Base-by-base conservation (phyloP, 2,113 vertebrate species). In the Pyxicephalus adspersus region DNA sequence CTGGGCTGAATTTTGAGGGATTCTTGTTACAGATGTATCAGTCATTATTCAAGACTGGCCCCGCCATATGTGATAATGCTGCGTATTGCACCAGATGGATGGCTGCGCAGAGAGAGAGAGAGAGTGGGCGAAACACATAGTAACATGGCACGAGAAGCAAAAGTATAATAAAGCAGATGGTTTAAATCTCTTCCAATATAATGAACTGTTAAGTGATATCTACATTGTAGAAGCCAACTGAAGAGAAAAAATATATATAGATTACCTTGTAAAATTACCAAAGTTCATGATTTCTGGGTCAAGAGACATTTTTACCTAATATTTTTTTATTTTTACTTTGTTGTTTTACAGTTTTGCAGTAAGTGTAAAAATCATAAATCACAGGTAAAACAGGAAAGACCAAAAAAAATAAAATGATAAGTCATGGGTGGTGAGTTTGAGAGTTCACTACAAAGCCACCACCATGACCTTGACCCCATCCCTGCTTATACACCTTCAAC, bases 111-210 rank as follows among this genome's bases (percentile, higher is more conserved):
- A 68, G 23, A 58, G 68, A 31, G 51, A 55, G 50, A 72, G 50
- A 9, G 55, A 60, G 71, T 74, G 71, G 71, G 71, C 29, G 54
- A 58, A 38, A 38, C 54, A 7, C 55, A 22, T 55, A 58, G 29
- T 74, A 74, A 74, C 26, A 74, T 74, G 71, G 54, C 54, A 16
- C 57, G 71, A 60, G 22, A 38, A 55, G 29, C 71, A 25, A 60
- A 34, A 5, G 57, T 76, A 76, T 26, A n/a, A 76, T 76, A 76
- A 76, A 76, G 57, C 73, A 76, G 73, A 76, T 76, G 73, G 58
- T 28, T 63, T 76, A 50, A 76, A 76, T 76, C 73, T 51, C 57
- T 76, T 76, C 73, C 73, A 76, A 64, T 76, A 64, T 76, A 76
- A 45, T 63, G 58, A 64, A 76, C 34, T 63, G 73, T 51, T 63